Conservation (phyloP, 2,888 invertebrate genomes). For the Ariolimax columbianus region DNA sequence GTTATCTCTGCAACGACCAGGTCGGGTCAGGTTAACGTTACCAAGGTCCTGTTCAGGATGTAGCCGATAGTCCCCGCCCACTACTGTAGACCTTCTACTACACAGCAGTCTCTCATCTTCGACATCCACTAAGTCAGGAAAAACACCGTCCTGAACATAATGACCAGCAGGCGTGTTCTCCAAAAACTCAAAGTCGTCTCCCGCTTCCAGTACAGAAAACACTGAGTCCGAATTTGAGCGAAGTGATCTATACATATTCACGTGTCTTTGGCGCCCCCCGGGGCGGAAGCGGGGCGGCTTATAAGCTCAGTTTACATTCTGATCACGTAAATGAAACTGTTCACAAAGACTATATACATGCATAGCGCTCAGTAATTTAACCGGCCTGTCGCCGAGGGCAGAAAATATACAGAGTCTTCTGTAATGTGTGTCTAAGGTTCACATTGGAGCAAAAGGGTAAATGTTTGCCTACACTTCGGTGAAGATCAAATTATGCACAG, state of each 20-base stretch:
- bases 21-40: neutral
- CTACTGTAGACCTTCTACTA: slow-evolving; percentile 1
- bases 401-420: no score
- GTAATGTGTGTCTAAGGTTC: no score
- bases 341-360: no score
- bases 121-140: neutral
- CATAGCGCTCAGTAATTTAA: no score
- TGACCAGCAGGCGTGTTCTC: neutral
- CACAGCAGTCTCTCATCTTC: neutral
- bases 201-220: neutral
- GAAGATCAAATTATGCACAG: no score
- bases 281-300: neutral
- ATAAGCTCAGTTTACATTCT: neutral
- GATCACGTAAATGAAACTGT: no score
- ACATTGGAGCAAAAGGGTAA: no score
- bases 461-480: no score
- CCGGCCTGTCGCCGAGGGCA: no score
- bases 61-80: neutral
- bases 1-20: neutral
- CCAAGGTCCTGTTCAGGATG: neutral
- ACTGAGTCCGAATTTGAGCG: neutral
- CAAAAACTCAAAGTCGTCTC: neutral
- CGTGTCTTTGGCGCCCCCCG: neutral
- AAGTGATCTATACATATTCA: slow-evolving; percentile 3
- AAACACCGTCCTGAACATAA: neutral